phyloP scores from a whole-genome alignment of 2,797 vertebrate species.

The Meriones psammophilus region DNA sequence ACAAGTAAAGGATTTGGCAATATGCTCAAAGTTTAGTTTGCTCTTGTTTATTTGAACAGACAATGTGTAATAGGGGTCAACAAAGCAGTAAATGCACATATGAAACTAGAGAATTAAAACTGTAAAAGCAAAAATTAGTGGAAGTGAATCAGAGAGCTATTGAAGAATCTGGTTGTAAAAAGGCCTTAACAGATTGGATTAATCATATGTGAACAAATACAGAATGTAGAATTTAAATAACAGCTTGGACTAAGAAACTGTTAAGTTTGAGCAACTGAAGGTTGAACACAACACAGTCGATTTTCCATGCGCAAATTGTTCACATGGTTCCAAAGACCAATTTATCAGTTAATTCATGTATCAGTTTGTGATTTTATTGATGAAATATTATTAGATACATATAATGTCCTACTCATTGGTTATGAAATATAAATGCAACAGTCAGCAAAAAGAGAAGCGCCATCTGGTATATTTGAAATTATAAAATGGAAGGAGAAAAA shows the following conservation, averaged over 20 bases:
- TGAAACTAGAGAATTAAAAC: neutral
- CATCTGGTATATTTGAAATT: neutral
- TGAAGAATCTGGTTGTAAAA: neutral
- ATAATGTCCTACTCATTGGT: neutral
- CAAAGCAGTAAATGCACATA: neutral
- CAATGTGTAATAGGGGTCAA: neutral
- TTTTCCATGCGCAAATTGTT: slow-evolving; percentile 47
- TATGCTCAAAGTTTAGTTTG: neutral
- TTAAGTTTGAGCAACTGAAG: slow-evolving; percentile 2
- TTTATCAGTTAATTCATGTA: neutral
- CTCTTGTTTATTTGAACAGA: slow-evolving; percentile 1
- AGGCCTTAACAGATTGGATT: slow-evolving; percentile 22
- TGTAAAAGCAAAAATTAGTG: slow-evolving; percentile 4
- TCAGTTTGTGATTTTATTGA: slow-evolving; percentile 5
- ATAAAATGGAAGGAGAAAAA: neutral
- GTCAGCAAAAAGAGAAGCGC: neutral
- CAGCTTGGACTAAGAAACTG: neutral
- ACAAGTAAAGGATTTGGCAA: neutral
- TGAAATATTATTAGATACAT: neutral
- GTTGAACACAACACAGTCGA: neutral
- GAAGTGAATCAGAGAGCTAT: neutral
- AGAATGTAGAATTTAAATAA: neutral
- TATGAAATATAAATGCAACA: neutral
- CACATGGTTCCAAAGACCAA: neutral
- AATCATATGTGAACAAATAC: neutral